Percentiles rank a stretch among this genome's conserved stretches.
phyloP scores from a whole-genome alignment of 1,140 invertebrate species.

The Sycophaga agraensis region DNA sequence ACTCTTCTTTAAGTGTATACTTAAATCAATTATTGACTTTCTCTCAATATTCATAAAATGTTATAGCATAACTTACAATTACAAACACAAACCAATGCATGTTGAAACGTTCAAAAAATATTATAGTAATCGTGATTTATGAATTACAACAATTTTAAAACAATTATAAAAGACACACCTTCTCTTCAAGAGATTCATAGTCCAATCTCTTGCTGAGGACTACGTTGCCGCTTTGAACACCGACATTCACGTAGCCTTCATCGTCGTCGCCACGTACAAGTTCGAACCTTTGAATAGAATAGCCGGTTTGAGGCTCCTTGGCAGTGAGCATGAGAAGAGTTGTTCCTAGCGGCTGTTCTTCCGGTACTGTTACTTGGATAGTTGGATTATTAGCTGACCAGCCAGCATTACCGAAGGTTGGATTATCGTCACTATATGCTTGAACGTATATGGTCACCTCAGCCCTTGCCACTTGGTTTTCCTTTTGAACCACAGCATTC shows the following conservation, averaged over 20 bases:
- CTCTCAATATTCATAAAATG: too few relatives aligned
- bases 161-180: constrained; percentile 51
- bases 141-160: too few relatives aligned
- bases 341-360: constrained; percentile 79
- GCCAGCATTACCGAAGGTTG: constrained; percentile 70
- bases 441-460: constrained; percentile 80
- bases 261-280: constrained; percentile 51
- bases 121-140: too few relatives aligned
- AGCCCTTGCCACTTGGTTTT: constrained; percentile 66
- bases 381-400: constrained; percentile 69
- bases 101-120: too few relatives aligned
- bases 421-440: constrained; percentile 77
- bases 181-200: constrained; percentile 69
- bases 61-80: too few relatives aligned
- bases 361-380: constrained; percentile 69
- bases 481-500: constrained; percentile 68
- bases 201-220: constrained; percentile 72
- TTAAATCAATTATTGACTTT: too few relatives aligned
- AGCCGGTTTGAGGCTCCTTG: constrained; percentile 70
- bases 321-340: constrained; percentile 73
- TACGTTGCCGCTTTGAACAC: constrained; percentile 69
- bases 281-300: constrained; percentile 66
- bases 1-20: too few relatives aligned
- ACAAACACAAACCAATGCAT: too few relatives aligned
- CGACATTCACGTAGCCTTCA: constrained; percentile 60